Conservation (phyloP, 2,888 invertebrate species). For the Parochlus steinenii region DNA sequence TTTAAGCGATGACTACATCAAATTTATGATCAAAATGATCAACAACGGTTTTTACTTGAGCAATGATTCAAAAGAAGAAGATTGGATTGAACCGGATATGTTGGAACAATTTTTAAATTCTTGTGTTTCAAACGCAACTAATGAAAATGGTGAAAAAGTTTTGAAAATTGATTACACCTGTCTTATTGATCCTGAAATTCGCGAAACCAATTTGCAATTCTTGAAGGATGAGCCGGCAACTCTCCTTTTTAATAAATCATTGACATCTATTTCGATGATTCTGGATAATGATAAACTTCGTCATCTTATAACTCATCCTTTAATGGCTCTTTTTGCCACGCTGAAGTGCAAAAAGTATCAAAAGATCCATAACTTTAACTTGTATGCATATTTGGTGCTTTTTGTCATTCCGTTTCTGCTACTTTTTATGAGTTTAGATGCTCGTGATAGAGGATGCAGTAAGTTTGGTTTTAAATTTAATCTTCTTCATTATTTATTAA, state of each 20-base stretch:
- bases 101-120: slow-evolving; percentile 9
- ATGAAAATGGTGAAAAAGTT: too few species aligned
- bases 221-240: background rate
- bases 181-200: slow-evolving; percentile 6
- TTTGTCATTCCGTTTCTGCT: too few species aligned
- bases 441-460: too few species aligned
- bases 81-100: slow-evolving; percentile 8
- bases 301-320: too few species aligned
- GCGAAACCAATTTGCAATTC: slow-evolving; percentile 3
- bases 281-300: slow-evolving; percentile 4
- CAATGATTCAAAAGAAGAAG: background rate
- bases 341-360: slow-evolving; percentile 26
- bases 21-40: slow-evolving; percentile 4
- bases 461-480: too few species aligned
- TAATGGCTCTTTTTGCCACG: too few species aligned
- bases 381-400: too few species aligned
- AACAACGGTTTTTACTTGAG: slow-evolving; percentile 7
- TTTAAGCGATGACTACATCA: background rate
- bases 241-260: slow-evolving; percentile 1
- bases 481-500: too few species aligned
- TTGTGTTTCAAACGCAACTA: slow-evolving; percentile 5
- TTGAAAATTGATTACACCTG: slow-evolving; percentile 6
- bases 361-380: slow-evolving; percentile 25
- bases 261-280: slow-evolving; percentile 5
- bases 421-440: too few species aligned